Conservation (phyloP, 2,113 vertebrate genomes). For the Microcebus griseorufus region DNA sequence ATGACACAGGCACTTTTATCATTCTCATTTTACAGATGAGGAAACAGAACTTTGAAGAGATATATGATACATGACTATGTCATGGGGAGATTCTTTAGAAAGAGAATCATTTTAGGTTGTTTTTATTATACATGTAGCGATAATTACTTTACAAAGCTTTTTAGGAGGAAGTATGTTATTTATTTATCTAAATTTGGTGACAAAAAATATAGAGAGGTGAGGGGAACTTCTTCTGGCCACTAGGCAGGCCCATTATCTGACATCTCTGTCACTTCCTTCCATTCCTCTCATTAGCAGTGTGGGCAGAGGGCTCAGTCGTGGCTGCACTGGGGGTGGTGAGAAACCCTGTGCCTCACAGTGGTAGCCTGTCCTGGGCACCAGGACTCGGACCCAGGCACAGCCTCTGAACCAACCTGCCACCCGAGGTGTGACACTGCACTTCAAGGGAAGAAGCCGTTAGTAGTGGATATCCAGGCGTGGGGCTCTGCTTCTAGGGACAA, state of each 20-base stretch:
- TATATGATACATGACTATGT: background rate
- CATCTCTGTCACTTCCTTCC: background rate
- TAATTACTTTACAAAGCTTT: background rate
- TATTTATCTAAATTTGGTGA: background rate
- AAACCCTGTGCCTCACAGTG: background rate
- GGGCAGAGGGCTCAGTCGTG: background rate
- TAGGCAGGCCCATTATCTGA: background rate
- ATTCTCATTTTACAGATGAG: background rate
- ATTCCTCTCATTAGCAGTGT: background rate
- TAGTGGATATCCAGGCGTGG: background rate
- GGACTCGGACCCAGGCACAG: background rate
- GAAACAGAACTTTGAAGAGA: background rate
- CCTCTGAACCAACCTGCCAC: background rate
- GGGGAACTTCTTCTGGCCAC: background rate
- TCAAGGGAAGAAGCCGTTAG: background rate
- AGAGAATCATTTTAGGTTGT: background rate
- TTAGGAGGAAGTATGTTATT: background rate
- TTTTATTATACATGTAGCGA: background rate
- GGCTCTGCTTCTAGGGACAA: background rate
- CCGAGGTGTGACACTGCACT: background rate
- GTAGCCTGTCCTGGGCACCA: background rate
- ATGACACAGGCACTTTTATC: background rate
- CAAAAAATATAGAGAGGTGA: background rate
- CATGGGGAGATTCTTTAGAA: background rate
- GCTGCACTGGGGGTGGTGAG: no score